Base-by-base conservation (phyloP, 2,888 invertebrate genomes). In the Zygaena filipendulae region DNA sequence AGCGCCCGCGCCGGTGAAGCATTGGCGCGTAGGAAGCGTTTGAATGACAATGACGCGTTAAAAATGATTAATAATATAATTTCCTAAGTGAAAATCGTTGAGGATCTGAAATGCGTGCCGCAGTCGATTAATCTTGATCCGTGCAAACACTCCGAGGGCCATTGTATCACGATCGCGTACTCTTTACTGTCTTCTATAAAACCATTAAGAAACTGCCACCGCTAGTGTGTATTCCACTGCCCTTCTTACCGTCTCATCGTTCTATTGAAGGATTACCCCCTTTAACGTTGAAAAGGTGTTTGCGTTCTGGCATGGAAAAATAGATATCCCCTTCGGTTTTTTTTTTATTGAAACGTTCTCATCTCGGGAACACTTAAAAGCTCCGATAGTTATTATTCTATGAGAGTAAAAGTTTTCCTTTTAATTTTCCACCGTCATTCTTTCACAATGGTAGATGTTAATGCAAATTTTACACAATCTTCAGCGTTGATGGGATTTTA, bases 51-150 rank as follows among this genome's bases (percentile, higher is more conserved):
- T 72, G 69, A 69, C 67, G 70, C 56, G 71, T 69, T 74, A 66
- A 71, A 16, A 67, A 77, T 77, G 77, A 79, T 79, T 75, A 75
- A 77, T 79, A 70, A 69, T 69, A n/a, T n/a, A n/a, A n/a, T n/a
- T n/a, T n/a, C n/a, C n/a, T n/a, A n/a, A n/a, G n/a, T n/a, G n/a
- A n/a, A n/a, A n/a, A n/a, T n/a, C n/a, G n/a, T n/a, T n/a, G n/a
- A n/a, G n/a, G n/a, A n/a, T n/a, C n/a, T n/a, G n/a, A 61, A 59
- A 62, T 60, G 57, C 63, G 61, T 56, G 53, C 42, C 43, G 44
- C 52, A 47, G 43, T 71, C 72, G 70, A 81, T 81, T 80, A 81
- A 81, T 81, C 81, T 79, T 72, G 63, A 57, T 59, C 63, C 59
- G 64, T 67, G 59, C 74, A 67, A 57, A 59, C 53, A 47, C 45